Conservation (phyloP, 2,113 vertebrate genomes). For the Rhinogobius similis region DNA sequence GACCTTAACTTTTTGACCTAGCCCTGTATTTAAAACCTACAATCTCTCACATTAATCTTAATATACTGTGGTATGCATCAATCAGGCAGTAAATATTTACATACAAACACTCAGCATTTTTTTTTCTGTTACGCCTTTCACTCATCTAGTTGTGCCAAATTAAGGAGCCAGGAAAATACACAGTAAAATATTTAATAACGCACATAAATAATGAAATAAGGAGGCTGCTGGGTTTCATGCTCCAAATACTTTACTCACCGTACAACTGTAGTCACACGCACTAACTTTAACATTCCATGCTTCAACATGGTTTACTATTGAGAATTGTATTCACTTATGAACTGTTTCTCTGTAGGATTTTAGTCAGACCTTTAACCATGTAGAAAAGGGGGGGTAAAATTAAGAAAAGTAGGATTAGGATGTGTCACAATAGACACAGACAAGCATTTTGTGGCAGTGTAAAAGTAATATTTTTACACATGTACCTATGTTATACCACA, state of each 20-base stretch:
- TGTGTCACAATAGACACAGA: background rate
- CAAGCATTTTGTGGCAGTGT: too few relatives aligned
- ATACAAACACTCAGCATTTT: background rate
- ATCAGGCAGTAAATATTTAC: background rate
- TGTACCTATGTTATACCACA: too few relatives aligned
- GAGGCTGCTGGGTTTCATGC: background rate
- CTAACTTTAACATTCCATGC: background rate
- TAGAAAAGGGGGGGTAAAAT: too few relatives aligned
- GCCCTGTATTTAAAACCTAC: background rate
- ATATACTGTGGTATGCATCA: background rate
- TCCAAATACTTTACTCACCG: background rate
- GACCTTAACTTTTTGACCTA: too few relatives aligned
- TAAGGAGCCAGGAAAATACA: slow-evolving; percentile 6
- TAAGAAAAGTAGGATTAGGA: too few relatives aligned
- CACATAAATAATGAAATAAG: slow-evolving; percentile 20
- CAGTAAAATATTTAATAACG: slow-evolving; percentile 29
- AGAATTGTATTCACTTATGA: background rate
- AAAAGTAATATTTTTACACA: background rate
- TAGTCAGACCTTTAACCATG: background rate
- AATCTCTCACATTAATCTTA: too few relatives aligned
- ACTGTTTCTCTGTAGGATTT: background rate
- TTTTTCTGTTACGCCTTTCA: background rate
- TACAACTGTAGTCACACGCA: background rate
- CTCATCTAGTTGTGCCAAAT: background rate
- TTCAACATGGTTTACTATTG: background rate